These are phyloP conservation scores for Perdita meconis DNA, from an alignment of 2,888 invertebrate species.

Conservation along the genomic window DNA sequence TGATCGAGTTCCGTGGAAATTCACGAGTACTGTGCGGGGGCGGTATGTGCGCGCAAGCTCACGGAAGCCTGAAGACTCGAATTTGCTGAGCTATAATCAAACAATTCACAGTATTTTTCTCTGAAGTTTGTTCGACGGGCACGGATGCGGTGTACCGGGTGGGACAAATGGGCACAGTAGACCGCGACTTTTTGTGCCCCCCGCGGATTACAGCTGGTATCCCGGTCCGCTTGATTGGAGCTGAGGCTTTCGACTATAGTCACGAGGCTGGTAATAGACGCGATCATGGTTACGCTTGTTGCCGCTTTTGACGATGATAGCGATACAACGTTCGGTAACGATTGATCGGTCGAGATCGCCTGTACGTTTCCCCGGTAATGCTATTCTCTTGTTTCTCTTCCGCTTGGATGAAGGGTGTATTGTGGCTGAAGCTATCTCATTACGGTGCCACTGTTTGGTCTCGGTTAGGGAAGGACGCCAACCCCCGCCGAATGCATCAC, in stretches of 20 bases:
- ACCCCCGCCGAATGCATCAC: conserved; percentile 57
- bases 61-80: neutral
- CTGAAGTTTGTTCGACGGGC: neutral
- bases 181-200: neutral
- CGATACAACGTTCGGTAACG: conserved; percentile 61
- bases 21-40: conserved; percentile 59
- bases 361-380: conserved; percentile 79
- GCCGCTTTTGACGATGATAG: conserved; percentile 57
- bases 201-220: conserved; percentile 20
- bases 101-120: neutral
- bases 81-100: conserved; percentile 4
- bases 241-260: conserved; percentile 17
- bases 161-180: neutral
- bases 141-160: neutral
- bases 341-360: conserved; percentile 73
- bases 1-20: conserved; percentile 65
- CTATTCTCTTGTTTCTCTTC: conserved; percentile 83
- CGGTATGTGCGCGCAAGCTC: conserved; percentile 36
- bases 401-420: conserved; percentile 81
- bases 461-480: conserved; percentile 64
- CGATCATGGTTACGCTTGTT: conserved; percentile 44
- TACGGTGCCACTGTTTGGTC: conserved; percentile 77
- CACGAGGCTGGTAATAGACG: conserved; percentile 33
- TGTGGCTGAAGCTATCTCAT: conserved; percentile 80
- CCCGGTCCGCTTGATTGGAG: conserved; percentile 41